phyloP scores from a whole-genome alignment of 2,888 invertebrate species.

The Tetramorium bicarinatum region DNA sequence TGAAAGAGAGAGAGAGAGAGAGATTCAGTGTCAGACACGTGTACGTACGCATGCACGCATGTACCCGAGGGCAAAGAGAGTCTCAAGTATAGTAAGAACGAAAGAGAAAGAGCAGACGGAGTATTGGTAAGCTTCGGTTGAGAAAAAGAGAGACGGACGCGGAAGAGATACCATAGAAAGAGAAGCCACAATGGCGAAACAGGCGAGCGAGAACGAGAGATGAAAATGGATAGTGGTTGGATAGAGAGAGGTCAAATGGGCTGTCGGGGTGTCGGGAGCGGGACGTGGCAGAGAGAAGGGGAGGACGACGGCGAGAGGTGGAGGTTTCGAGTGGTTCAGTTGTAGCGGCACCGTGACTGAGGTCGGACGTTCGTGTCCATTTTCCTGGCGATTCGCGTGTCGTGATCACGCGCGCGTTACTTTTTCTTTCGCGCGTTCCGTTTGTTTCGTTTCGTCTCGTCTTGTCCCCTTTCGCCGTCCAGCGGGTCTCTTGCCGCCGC shows the following conservation, averaged over 20 bases:
- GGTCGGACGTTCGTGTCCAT: conserved; percentile 76
- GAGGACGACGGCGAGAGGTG: conserved; percentile 76
- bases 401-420: conserved; percentile 38
- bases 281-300: conserved; percentile 67
- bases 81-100: not conserved
- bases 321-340: conserved; percentile 83
- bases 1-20: not conserved
- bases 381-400: conserved; percentile 57
- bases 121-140: not conserved
- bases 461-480: conserved; percentile 40
- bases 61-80: not conserved
- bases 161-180: conserved; percentile 49
- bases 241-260: conserved; percentile 56
- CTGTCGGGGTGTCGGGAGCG: conserved; percentile 62
- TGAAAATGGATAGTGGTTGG: conserved; percentile 39
- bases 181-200: conserved; percentile 59
- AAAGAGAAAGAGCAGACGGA: conserved; percentile 23
- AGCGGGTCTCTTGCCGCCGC: not conserved
- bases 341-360: conserved; percentile 84
- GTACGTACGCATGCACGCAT: not conserved
- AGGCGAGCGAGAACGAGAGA: conserved; percentile 25
- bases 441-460: conserved; percentile 58
- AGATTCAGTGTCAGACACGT: not conserved
- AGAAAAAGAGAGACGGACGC: conserved; percentile 25
- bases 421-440: not conserved